Base-by-base conservation (phyloP, 2,888 invertebrate genomes). In the Yponomeuta sedellus region DNA sequence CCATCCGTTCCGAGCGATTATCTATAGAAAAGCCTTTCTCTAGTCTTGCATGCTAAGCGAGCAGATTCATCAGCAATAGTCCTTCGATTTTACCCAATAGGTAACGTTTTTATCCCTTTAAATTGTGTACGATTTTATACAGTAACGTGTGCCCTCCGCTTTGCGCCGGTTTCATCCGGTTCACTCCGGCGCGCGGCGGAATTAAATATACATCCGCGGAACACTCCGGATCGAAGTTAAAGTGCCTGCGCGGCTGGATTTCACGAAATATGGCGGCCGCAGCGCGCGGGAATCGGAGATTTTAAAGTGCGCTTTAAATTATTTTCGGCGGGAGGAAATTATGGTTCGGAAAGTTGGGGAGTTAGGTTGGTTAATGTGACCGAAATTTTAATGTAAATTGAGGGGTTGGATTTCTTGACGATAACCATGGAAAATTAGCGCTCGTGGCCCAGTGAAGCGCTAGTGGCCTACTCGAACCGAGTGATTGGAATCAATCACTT, bases 151-250 rank as follows among this genome's bases (percentile, higher is more conserved):
- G 16, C 4, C 44, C 16, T 16, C 44, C 44, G 16, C 44, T 52
- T 52, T 52, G 16, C 16, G 8, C 44, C 44, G 44, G 44, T 86
- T 85, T 12, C 12, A 16, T 16, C 44, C 44, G 44, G 44, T 86
- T 85, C 87, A 83, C 87, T 87, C 88, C 85, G 83, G 75, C 76
- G 89, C 87, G 88, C 85, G 83, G 75, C 76, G 89, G 90, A 90
- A 91, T 91, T 91, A 90, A 89, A 90, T 90, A 89, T 91, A 88
- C 81, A 52, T 52, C 44, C 44, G 0, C 44, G 44, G 44, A 52
- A 52, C 44, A 52, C 83, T 78, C 79, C 22, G n/a, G 64, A 28
- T 58, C 52, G 58, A 39, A 56, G 28, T 40, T 87, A 86, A 88
- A 89, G 88, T 87, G 88, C 87, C 86, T 81, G 28, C 25, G 40